A percentile compares a stretch with the other conserved stretches of the same genome.
These are phyloP conservation scores for Percina caprodes DNA, from an alignment of 2,113 vertebrate genomes.

Conservation along the genomic window DNA sequence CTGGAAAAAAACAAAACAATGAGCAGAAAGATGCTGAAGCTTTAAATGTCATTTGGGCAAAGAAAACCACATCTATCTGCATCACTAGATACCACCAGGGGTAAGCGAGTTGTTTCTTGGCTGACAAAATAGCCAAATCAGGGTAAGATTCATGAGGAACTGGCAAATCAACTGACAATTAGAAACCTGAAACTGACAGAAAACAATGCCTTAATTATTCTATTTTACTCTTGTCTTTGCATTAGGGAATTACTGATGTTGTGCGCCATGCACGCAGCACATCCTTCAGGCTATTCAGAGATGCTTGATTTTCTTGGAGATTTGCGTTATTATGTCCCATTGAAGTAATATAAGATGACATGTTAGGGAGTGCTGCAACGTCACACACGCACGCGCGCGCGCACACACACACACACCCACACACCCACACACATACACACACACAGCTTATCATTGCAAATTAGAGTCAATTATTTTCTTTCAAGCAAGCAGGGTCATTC, in stretches of 20 bases:
- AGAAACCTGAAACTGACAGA: slow-evolving; percentile 12
- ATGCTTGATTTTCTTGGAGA: slow-evolving; percentile 27
- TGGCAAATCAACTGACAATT: not conserved
- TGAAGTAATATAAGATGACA: slow-evolving; percentile 60
- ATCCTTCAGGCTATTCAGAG: slow-evolving; percentile 15
- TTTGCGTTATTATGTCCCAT: slow-evolving; percentile 54
- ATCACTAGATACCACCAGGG: not conserved
- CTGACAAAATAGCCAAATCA: not conserved
- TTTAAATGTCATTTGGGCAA: not conserved
- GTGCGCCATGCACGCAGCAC: slow-evolving; percentile 12
- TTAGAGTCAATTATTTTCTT: slow-evolving; percentile 41
- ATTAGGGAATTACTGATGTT: not conserved
- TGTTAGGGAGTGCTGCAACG: slow-evolving; percentile 15
- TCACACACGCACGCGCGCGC: slow-evolving; percentile 3
- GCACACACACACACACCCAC: not conserved
- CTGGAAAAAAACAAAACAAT: not conserved
- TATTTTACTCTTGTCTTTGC: not conserved
- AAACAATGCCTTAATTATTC: slow-evolving; percentile 15
- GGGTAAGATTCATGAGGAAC: not conserved
- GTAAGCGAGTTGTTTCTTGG: not conserved
- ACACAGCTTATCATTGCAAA: slow-evolving; percentile 53
- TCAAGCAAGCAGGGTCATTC: slow-evolving; percentile 43
- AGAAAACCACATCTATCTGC: not conserved
- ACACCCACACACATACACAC: slow-evolving; percentile 11
- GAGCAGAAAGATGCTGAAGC: not conserved